Evolutionary conservation across 2,113 vertebrate species (phyloP), one percentile per base, ranked within the genome.

Genomic region (Corvus moneduloides): DNA sequence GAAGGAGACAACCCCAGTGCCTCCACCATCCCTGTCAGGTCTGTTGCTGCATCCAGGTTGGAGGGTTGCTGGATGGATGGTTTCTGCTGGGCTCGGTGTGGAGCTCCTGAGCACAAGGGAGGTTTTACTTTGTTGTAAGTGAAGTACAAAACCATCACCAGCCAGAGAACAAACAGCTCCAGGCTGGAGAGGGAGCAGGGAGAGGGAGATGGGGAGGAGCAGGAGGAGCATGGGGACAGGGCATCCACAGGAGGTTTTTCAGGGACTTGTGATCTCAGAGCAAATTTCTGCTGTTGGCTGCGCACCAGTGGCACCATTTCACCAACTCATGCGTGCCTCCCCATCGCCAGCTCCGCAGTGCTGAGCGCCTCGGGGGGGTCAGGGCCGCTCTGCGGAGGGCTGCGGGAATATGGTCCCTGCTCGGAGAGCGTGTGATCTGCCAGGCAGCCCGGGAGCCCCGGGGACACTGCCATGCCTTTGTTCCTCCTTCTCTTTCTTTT

Each of bases 401-500:
- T 89, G 94, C 2, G 33, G 85, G 87, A 89, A 75, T 37, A 51
- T 1, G 49, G 87, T 76, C 94, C 87, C 93, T 87, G 93, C 89
- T 74, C 16, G 6, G 64, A 51, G 59, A 73, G 87, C 26, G 24
- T 75, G 64, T 84, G 68, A 91, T 90, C 58, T 62, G 87, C 81
- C 84, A 73, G 90, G 90, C 92, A 94, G 88, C 90, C 11, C 0
- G 73, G 55, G 87, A 87, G 86, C 89, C 93, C 94, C 11, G 35
- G 39, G 62, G 78, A n/a, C 88, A 90, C 93, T 97, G 92, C 96
- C 71, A 64, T 86, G 93, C 92, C 79, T 96, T 93, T 96, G 97
- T 93, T 87, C 96, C 95, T 96, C 81, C 96, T 96, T 91, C 85
- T 77, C 89, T 82, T 96, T 93, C 96, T 97, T 90, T 89, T 96